These are phyloP conservation scores for Sapayoa aenigma DNA, from an alignment of 2,113 vertebrate genomes.

Conservation along the genomic window DNA sequence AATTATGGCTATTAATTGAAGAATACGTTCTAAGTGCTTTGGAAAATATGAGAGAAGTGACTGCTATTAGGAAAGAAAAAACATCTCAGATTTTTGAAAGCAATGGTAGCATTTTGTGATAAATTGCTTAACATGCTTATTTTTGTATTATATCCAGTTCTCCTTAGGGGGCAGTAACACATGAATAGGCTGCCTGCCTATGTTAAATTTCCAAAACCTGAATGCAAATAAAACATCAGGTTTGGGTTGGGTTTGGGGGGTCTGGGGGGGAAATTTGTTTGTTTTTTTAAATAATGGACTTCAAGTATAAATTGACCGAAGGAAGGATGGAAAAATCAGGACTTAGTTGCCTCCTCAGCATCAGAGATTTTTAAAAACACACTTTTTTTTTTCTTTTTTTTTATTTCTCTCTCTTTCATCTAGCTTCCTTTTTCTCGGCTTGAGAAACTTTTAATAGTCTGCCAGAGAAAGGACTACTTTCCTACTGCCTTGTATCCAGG, in stretches of 20 bases:
- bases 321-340: not conserved
- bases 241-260: not conserved
- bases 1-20: not conserved
- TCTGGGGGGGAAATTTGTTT: fast-evolving
- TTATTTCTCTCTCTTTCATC: not conserved
- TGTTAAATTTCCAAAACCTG: not conserved
- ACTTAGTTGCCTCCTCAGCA: not conserved
- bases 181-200: not conserved
- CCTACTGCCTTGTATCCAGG: not conserved
- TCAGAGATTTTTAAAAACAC: not conserved
- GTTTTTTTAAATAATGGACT: not conserved
- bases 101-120: not conserved
- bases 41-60: not conserved
- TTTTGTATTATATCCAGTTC: not conserved
- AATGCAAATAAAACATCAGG: not conserved
- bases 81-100: not conserved
- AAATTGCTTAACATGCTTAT: not conserved
- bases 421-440: not conserved
- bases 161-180: not conserved
- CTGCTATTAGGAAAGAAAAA: not conserved
- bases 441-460: not conserved
- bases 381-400: not conserved
- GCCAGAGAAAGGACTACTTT: not conserved
- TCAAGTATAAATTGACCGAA: not conserved
- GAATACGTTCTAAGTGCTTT: not conserved